Evolutionary conservation across 2,113 vertebrate genomes (phyloP), one percentile per base, ranked within the genome.

Genomic region (Jaculus jaculus): DNA sequence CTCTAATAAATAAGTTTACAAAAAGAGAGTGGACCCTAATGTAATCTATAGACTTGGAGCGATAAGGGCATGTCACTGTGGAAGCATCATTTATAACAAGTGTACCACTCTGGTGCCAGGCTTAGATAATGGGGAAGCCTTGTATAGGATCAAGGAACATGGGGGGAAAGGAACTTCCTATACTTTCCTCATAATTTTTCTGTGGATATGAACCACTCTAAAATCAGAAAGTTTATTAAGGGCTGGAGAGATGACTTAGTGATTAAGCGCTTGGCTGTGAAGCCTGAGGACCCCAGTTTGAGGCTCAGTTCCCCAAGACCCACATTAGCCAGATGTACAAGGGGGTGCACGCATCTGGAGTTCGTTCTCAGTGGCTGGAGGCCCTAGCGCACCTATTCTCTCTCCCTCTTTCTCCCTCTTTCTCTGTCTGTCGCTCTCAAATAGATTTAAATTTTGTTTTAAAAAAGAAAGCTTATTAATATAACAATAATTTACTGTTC

Each of bases 111-210:
- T 58, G 32, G 18, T 15, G 2, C 58, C n/a, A 26, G 60, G 68
- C 4, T 2, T 23, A 2, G 10, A 13, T 16, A 69, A 13, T 34
- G 1, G 8, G 30, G 17, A 13, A 42, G 11, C 13, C 9, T 24
- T 0, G 24, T 26, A 20, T 13, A 5, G 15, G 32, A 8, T 2
- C 4, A 15, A 24, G 47, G 30, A 18, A 71, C 26, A 2, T 4
- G 42, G 16, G 2, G 4, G 32, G 20, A 32, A 26, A 5, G 28
- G 3, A 68, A 32, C 26, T 39, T 47, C 17, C 6, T 69, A 87
- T 17, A 58, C 21, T 60, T 77, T 23, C 15, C 32, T 69, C 26
- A 32, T 20, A 58, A 32, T 66, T 54, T 58, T 68, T 1, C 69
- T 63, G 30, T 69, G 51, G 63, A 69, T 18, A 23, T 20, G 37